Evolutionary conservation across 2,797 vertebrate genomes (phyloP), one percentile per base, ranked within the genome.

Genomic region (Ficedula albicollis): DNA sequence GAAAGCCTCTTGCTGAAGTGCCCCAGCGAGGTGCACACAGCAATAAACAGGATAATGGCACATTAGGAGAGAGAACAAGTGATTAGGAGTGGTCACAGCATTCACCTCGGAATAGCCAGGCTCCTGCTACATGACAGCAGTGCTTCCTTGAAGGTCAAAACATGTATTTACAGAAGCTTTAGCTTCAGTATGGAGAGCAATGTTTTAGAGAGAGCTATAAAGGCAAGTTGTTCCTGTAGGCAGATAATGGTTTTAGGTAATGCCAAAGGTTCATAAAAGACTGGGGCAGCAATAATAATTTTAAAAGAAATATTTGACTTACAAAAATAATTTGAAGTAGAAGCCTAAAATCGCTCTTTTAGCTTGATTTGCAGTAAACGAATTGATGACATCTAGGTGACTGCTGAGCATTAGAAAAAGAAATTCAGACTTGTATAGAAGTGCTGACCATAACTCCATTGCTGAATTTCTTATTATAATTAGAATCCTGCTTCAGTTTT

Each of bases 91-190:
- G 90, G 90, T 68, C 94, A 78, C 78, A 93, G 85, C 84, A 85
- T 51, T 81, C 92, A 73, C 58, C 55, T 90, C 14, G 0, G 83
- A 95, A 81, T 29, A 75, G 68, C 54, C 84, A 84, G 84, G 88
- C 75, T 92, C 27, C 84, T 76, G 62, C 7, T 20, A 67, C 21
- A 66, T 70, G 58, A 78, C 80, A 94, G 49, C 54, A 66, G 10
- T 64, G 75, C 60, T 78, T 90, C 90, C 80, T 88, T 95, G 96
- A 95, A 95, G 94, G 94, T 94, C 91, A 95, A 87, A 95, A 86
- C 67, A 76, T 9, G 66, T 90, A 91, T 96, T 95, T 94, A 96
- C 90, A 90, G 83, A 88, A 75, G 88, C 83, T 88, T 94, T 75
- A 91, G 86, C 70, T 97, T 74, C 74, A 49, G 32, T 49, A 56